A percentile compares a stretch with the other conserved stretches of the same genome.
Conservation (phyloP, 1,140 invertebrate genomes). For the Cataglyphis hispanica region DNA sequence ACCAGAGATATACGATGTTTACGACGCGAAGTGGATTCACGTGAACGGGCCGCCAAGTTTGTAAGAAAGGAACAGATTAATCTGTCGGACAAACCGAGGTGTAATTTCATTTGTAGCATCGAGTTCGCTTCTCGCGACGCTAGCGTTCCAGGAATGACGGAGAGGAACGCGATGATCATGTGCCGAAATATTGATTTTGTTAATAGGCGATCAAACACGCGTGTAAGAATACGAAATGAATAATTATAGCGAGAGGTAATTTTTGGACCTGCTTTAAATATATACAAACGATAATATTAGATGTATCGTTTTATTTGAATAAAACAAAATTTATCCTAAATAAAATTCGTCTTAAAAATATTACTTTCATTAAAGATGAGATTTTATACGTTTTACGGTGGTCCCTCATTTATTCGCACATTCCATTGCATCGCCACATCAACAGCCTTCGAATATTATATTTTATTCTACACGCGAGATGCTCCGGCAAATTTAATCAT, state of each 20-base stretch:
- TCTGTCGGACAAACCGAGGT: conserved; percentile 41
- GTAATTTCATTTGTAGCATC: conserved; percentile 50
- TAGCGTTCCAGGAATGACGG: conserved; percentile 10
- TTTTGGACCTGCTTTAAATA: neutral
- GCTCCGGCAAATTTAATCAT: conserved; percentile 18
- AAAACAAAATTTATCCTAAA: neutral
- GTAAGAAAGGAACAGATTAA: conserved; percentile 57
- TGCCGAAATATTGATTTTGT: conserved; percentile 27
- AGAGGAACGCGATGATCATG: neutral
- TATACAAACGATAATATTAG: neutral
- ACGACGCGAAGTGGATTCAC: conserved; percentile 39
- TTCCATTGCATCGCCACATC: neutral
- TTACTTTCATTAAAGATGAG: neutral
- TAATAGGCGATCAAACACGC: neutral
- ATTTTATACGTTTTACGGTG: neutral
- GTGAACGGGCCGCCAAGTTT: conserved; percentile 22
- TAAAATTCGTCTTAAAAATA: neutral
- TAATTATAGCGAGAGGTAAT: neutral
- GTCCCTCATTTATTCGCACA: neutral
- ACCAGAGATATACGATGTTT: conserved; percentile 50
- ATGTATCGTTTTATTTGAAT: neutral
- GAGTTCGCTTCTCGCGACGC: neutral
- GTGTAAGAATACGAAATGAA: neutral
- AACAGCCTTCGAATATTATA: neutral
- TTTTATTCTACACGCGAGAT: neutral